These are phyloP conservation scores for Chaetodon trifasciatus DNA, from an alignment of 2,797 vertebrate species.

Conservation along the genomic window DNA sequence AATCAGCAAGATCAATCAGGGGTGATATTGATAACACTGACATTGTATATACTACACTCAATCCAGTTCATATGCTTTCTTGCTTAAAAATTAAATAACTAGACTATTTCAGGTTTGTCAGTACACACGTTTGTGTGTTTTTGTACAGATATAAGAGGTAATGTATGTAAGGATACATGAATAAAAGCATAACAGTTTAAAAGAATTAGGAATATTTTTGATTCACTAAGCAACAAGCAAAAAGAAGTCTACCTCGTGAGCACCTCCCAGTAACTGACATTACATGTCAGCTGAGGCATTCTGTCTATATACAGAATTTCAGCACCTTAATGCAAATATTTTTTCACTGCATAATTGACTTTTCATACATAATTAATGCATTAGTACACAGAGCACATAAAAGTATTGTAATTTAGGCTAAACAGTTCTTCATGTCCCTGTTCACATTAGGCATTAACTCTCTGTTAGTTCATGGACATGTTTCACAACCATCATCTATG, in stretches of 20 bases:
- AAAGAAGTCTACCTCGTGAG: neutral
- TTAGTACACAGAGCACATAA: neutral
- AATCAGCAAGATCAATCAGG: neutral
- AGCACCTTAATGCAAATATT: neutral
- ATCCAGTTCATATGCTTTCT: neutral
- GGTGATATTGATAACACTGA: neutral
- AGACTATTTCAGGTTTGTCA: neutral
- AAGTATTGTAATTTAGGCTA: neutral
- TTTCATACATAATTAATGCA: neutral
- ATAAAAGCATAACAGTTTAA: neutral
- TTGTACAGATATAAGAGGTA: neutral
- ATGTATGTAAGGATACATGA: neutral
- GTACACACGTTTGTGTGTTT: neutral
- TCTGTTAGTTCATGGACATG: neutral
- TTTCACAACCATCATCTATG: conserved; percentile 15
- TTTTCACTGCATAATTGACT: neutral
- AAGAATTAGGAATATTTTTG: neutral
- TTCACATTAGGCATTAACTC: neutral
- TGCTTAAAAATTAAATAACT: neutral
- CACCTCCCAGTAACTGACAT: neutral
- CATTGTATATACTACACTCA: too few relatives aligned
- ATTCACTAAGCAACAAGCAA: neutral
- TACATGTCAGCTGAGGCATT: neutral
- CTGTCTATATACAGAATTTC: neutral
- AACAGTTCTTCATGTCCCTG: neutral